These are phyloP conservation scores for Orthosia incerta DNA, from an alignment of 2,888 invertebrate genomes.

Conservation along the genomic window DNA sequence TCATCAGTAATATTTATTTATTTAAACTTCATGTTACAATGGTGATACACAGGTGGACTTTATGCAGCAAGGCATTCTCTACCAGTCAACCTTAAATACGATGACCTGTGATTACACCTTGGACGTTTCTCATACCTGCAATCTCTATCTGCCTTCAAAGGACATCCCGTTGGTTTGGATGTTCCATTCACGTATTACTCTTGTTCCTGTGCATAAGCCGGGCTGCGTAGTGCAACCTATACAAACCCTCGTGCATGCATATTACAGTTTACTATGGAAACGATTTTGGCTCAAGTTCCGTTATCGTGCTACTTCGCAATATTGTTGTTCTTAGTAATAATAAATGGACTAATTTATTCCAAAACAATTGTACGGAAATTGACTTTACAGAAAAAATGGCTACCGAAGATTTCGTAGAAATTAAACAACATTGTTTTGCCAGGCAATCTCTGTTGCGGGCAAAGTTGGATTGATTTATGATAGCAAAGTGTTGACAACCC, in stretches of 20 bases:
- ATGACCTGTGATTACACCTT: background rate
- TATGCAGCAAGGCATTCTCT: no score
- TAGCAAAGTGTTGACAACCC: conserved; percentile 46
- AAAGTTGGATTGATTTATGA: conserved; percentile 62
- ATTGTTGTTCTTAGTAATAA: conserved; percentile 21
- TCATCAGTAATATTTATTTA: no score
- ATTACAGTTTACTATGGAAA: conserved; percentile 48
- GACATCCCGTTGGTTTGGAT: background rate
- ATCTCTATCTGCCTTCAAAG: background rate
- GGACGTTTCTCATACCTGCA: background rate
- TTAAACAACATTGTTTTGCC: conserved; percentile 27
- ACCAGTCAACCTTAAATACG: no score
- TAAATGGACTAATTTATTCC: conserved; percentile 45
- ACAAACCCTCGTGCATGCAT: conserved; percentile 45
- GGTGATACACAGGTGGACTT: no score
- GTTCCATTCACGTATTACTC: conserved; percentile 18
- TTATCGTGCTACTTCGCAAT: conserved; percentile 25
- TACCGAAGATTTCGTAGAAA: conserved; percentile 13
- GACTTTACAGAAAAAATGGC: conserved; percentile 30
- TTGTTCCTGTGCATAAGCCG: background rate
- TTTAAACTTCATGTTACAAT: no score
- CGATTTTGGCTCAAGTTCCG: conserved; percentile 43
- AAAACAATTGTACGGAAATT: conserved; percentile 36
- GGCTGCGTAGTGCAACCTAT: conserved; percentile 26
- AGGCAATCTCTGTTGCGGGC: conserved; percentile 43